phyloP scores from a whole-genome alignment of 2,888 invertebrate genomes.

The Phortica magna region DNA sequence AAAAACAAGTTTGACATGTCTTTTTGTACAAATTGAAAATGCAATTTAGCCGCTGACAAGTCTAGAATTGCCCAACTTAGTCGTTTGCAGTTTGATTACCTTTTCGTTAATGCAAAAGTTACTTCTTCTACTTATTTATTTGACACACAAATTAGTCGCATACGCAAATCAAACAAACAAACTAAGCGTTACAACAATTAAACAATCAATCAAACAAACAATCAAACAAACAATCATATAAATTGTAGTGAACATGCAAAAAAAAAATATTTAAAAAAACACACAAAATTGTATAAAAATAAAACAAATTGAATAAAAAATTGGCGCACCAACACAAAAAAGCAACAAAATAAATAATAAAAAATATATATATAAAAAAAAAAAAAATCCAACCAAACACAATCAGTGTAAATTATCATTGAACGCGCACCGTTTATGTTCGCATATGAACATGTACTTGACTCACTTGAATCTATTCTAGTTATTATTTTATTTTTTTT shows the following conservation, averaged over 20 bases:
- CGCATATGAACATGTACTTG: background rate
- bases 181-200: background rate
- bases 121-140: constrained; percentile 38
- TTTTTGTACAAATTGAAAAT: constrained; percentile 27
- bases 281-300: background rate
- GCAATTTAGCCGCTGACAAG: constrained; percentile 37
- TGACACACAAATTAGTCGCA: background rate
- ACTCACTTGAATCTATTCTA: background rate
- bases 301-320: background rate
- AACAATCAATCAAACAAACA: constrained; percentile 3
- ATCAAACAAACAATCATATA: constrained; percentile 11
- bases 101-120: constrained; percentile 53
- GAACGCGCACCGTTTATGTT: background rate
- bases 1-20: background rate
- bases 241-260: background rate
- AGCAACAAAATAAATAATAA: background rate
- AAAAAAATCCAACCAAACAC: background rate
- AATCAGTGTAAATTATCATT: constrained; percentile 31
- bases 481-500: background rate
- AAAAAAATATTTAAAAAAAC: constrained; percentile 2
- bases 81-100: constrained; percentile 39
- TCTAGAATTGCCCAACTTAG: constrained; percentile 30
- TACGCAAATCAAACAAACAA: background rate
- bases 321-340: constrained; percentile 20
- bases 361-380: background rate